Evolutionary conservation across 2,113 vertebrate genomes (phyloP).

Genomic region (Blennius ocellaris): DNA sequence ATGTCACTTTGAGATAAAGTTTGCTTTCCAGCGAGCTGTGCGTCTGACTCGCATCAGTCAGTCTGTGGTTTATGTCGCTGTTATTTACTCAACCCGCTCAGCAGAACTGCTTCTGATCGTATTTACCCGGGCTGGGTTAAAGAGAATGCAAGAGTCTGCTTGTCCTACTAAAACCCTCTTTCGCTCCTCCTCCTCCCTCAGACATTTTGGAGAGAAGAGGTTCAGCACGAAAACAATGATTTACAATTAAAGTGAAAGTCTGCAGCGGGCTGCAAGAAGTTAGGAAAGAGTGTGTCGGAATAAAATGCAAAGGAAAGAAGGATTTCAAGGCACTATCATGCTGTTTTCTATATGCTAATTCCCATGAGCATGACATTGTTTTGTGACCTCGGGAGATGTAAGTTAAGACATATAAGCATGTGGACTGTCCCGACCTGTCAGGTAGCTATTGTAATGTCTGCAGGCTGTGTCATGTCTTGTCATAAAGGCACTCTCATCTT

Average conservation of each 20-base stretch:
- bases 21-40: slow-evolving; percentile 17
- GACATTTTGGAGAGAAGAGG: slow-evolving; percentile 71
- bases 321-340: too few relatives aligned
- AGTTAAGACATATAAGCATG: too few relatives aligned
- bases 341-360: too few relatives aligned
- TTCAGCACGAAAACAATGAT: not conserved
- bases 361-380: slow-evolving; percentile 48
- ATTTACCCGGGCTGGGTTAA: slow-evolving; percentile 13
- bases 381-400: slow-evolving; percentile 51
- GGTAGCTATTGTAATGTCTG: slow-evolving; percentile 3
- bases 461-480: slow-evolving; percentile 33
- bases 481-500: slow-evolving; percentile 27
- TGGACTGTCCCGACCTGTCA: not conserved
- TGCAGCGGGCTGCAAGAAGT: not conserved
- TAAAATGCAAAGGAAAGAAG: too few relatives aligned
- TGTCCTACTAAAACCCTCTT: slow-evolving; percentile 28
- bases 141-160: slow-evolving; percentile 50
- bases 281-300: too few relatives aligned
- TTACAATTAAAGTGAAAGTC: not conserved
- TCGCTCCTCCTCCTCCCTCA: slow-evolving; percentile 65
- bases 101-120: not conserved
- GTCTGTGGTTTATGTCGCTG: not conserved
- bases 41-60: too few relatives aligned
- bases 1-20: slow-evolving; percentile 54
- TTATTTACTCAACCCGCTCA: not conserved